Evolutionary conservation across 2,113 vertebrate species (phyloP), one percentile per base, ranked within the genome.

Genomic region (Rattus rattus): DNA sequence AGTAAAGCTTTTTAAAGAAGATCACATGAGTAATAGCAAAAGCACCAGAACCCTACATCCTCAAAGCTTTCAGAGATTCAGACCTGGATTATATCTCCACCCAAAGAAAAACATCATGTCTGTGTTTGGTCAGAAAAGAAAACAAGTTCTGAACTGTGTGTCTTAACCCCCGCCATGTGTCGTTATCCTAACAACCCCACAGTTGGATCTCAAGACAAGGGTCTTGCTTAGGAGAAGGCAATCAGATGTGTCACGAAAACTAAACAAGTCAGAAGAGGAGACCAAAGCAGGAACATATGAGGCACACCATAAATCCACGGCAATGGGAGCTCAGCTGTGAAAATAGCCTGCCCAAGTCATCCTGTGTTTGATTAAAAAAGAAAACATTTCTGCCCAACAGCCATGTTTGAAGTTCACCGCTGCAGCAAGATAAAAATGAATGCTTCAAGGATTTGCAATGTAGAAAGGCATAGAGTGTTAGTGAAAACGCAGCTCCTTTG

Each of bases 191-290:
- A 93, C 88, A 92, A 95, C 84, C 79, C 52, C 94, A 69, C 93
- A 85, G 95, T 10, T 72, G 95, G 93, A 90, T 73, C 47, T 94
- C 83, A 47, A 96, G 92, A 90, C 59, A 26, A 97, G 84, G 11
- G 79, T 56, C 90, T 75, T 80, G 76, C 87, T 97, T 94, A 96
- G 92, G 93, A 92, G 88, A 96, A 73, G 63, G 88, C 90, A 97
- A 97, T 95, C 85, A 97, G 96, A 97, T 96, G 94, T 98, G 97
- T 96, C 89, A 94, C 39, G 77, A 96, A 98, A 98, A 97, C 97
- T 83, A 98, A 97, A 96, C 96, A 97, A 89, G 70, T 96, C 83
- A 72, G 79, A 95, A 97, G 80, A 3, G 5, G 88, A 93, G 63
- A 90, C 56, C 77, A 97, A 94, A 97, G 90, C 13, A 94, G 89